These are phyloP conservation scores for Amphibalanus amphitrite DNA, from an alignment of 1,140 invertebrate genomes.

Conservation along the genomic window DNA sequence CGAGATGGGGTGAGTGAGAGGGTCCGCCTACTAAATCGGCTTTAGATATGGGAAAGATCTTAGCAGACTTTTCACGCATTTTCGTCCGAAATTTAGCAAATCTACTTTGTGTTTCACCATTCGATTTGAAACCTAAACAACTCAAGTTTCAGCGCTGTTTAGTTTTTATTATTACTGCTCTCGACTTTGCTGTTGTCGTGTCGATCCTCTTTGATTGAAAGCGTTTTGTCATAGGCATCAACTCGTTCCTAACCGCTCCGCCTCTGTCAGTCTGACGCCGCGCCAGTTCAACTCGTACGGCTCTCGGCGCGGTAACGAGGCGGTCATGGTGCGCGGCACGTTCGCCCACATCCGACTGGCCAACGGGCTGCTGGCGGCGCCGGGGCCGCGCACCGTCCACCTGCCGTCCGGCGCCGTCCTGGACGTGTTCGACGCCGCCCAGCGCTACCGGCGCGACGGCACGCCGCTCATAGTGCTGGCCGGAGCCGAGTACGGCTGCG, in stretches of 20 bases:
- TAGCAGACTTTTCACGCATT: no score
- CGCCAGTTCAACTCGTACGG: conserved; percentile 38
- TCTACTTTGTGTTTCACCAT: no score
- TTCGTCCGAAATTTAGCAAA: no score
- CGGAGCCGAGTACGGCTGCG: conserved; percentile 16
- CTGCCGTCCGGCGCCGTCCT: conserved; percentile 28
- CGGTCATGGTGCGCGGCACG: conserved; percentile 35
- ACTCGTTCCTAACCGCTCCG: no score
- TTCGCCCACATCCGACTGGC: conserved; percentile 38
- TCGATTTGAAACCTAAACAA: no score
- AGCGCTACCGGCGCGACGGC: conserved; percentile 11
- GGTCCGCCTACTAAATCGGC: no score
- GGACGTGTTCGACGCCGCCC: conserved; percentile 15
- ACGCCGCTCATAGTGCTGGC: conserved; percentile 20
- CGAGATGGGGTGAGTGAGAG: conserved; percentile 45
- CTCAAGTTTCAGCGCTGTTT: no score
- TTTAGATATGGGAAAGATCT: no score
- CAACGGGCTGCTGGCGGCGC: conserved; percentile 47
- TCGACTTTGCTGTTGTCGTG: no score
- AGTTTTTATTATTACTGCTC: no score
- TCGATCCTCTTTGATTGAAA: no score
- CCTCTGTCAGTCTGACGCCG: conserved; percentile 28
- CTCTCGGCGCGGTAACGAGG: conserved; percentile 34
- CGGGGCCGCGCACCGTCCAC: conserved; percentile 36
- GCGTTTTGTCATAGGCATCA: no score